Conservation (phyloP, 2,888 invertebrate genomes). For the Plutella xylostella region DNA sequence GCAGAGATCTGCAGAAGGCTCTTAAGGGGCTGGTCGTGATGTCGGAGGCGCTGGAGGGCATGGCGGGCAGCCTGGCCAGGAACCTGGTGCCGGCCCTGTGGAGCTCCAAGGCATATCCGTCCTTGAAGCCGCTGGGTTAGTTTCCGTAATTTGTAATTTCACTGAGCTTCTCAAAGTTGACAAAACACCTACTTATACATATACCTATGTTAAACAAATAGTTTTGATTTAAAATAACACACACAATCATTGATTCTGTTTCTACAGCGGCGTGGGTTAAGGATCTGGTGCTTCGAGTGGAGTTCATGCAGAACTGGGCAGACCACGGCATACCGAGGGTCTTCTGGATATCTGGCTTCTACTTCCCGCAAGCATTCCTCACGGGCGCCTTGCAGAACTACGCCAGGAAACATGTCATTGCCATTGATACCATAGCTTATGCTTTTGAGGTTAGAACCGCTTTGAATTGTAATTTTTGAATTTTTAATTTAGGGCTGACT, state of each 20-base stretch:
- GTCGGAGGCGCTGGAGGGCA: slow-evolving; percentile 79
- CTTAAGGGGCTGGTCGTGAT: slow-evolving; percentile 83
- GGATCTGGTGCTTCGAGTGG: slow-evolving; percentile 72
- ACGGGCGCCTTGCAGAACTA: slow-evolving; percentile 87
- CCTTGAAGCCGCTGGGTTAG: slow-evolving; percentile 76
- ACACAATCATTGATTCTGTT: too few relatives aligned
- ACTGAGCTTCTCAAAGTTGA: too few relatives aligned
- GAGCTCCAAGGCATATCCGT: slow-evolving; percentile 77
- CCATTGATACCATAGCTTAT: slow-evolving; percentile 79
- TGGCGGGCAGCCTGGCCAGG: slow-evolving; percentile 73
- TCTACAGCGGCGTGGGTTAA: slow-evolving; percentile 73
- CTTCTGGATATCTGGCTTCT: slow-evolving; percentile 90
- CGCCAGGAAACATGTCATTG: slow-evolving; percentile 80
- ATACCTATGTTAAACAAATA: too few relatives aligned
- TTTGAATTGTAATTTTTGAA: too few relatives aligned
- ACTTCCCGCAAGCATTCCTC: slow-evolving; percentile 87
- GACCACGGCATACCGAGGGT: slow-evolving; percentile 75
- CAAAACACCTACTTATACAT: not conserved
- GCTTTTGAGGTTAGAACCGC: slow-evolving; percentile 62
- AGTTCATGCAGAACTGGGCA: slow-evolving; percentile 75
- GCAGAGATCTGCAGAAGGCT: slow-evolving; percentile 74
- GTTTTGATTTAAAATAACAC: too few relatives aligned
- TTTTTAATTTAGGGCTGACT: too few relatives aligned
- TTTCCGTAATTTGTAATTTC: too few relatives aligned
- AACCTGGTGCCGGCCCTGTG: slow-evolving; percentile 79